Percentiles rank a stretch among this genome's conserved stretches.
Evolutionary conservation across 1,140 invertebrate species (phyloP).

Genomic region (Chymomyza costata): DNA sequence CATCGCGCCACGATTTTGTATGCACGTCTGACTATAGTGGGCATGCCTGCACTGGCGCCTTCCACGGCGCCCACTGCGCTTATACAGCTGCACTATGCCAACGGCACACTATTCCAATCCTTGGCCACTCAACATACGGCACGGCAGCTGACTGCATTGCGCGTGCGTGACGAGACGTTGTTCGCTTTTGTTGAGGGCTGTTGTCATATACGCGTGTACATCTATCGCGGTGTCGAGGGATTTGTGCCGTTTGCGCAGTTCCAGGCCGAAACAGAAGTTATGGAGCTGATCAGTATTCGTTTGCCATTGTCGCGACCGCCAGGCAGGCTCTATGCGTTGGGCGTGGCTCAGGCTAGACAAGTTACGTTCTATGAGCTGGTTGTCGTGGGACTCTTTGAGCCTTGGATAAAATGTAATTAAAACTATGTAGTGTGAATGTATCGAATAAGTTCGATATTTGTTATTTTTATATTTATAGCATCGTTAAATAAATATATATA

Average conservation of each 20-base stretch:
- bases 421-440: too few species aligned
- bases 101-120: constrained; percentile 58
- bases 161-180: constrained; percentile 57
- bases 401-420: constrained; percentile 41
- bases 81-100: constrained; percentile 48
- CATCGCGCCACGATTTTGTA: constrained; percentile 28
- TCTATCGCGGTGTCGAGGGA: constrained; percentile 63
- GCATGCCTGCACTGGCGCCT: constrained; percentile 21
- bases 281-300: constrained; percentile 30
- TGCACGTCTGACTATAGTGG: constrained; percentile 34
- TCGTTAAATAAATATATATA: too few species aligned
- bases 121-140: constrained; percentile 40
- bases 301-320: constrained; percentile 32
- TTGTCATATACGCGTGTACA: constrained; percentile 44
- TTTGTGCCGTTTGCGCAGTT: constrained; percentile 54
- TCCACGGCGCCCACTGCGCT: constrained; percentile 37
- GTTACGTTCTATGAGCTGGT: constrained; percentile 50
- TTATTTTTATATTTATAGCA: too few species aligned
- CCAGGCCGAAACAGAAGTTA: constrained; percentile 8
- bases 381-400: constrained; percentile 37
- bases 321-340: constrained; percentile 33
- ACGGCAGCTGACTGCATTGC: constrained; percentile 39
- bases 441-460: too few species aligned
- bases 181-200: constrained; percentile 62
- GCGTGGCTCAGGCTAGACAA: constrained; percentile 28